These are phyloP conservation scores for Molanna angustata DNA, from an alignment of 2,888 invertebrate species.

Conservation along the genomic window DNA sequence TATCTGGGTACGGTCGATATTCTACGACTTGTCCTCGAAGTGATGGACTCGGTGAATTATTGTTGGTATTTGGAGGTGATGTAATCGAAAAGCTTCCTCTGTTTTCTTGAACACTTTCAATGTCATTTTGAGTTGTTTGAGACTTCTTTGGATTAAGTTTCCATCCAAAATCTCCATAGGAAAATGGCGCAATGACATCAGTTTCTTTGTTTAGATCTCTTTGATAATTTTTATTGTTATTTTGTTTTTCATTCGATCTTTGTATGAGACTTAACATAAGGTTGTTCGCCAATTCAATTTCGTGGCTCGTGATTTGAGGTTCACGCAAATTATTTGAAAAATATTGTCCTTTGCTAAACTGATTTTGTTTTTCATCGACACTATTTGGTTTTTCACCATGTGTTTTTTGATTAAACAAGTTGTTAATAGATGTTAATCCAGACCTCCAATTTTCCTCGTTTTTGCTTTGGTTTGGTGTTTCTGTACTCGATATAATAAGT, in stretches of 20 bases:
- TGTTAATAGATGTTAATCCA: constrained; percentile 4
- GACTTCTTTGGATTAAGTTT: constrained; percentile 47
- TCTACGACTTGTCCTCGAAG: constrained; percentile 35
- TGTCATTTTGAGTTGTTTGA: constrained; percentile 4
- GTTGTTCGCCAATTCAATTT: neutral
- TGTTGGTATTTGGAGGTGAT: constrained; percentile 7
- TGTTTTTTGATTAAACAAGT: too few species aligned
- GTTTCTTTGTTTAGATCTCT: constrained; percentile 34
- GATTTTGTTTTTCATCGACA: neutral
- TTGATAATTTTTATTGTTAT: constrained; percentile 10
- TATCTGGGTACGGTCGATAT: constrained; percentile 31
- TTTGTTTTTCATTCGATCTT: constrained; percentile 9
- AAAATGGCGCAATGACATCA: constrained; percentile 38
- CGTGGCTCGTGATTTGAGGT: neutral
- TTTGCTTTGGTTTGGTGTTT: constrained; percentile 8
- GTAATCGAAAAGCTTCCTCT: constrained; percentile 21
- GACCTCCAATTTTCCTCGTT: constrained; percentile 25
- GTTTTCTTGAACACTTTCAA: constrained; percentile 9
- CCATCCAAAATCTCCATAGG: constrained; percentile 53
- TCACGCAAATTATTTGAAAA: neutral
- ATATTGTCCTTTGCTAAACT: constrained; percentile 10
- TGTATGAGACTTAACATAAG: neutral
- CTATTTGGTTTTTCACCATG: too few species aligned
- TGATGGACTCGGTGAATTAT: constrained; percentile 39
- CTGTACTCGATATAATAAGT: constrained; percentile 18